phyloP scores from a whole-genome alignment of 2,113 vertebrate species.

The Microcebus jonahi region DNA sequence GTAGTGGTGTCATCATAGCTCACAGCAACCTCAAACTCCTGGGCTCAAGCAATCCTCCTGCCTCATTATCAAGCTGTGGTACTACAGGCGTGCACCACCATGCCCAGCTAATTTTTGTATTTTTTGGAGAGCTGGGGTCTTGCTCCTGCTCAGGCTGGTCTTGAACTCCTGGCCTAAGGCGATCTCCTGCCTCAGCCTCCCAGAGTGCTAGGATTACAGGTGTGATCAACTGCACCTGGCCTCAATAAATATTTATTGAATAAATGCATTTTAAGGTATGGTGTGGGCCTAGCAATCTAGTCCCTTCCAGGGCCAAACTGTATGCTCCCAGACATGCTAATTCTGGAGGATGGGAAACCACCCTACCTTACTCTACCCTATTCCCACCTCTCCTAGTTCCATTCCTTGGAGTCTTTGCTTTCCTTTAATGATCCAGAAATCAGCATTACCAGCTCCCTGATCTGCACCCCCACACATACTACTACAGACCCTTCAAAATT shows the following conservation, averaged over 20 bases:
- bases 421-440: background rate
- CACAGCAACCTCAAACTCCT: too few relatives aligned
- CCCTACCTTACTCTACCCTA: background rate
- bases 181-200: too few relatives aligned
- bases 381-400: background rate
- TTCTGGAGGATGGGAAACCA: background rate
- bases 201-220: too few relatives aligned
- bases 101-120: too few relatives aligned
- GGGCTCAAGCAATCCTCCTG: too few relatives aligned
- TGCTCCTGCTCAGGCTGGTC: too few relatives aligned
- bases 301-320: background rate
- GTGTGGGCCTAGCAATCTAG: background rate
- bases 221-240: too few relatives aligned
- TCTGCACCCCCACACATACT: background rate
- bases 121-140: too few relatives aligned
- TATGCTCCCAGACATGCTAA: background rate
- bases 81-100: too few relatives aligned
- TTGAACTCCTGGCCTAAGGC: too few relatives aligned
- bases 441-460: background rate
- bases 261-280: constrained; percentile 36
- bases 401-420: background rate
- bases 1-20: too few relatives aligned
- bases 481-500: background rate
- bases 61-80: too few relatives aligned
- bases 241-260: background rate